Conservation (phyloP, 2,888 invertebrate species). For the Diogma glabrata region DNA sequence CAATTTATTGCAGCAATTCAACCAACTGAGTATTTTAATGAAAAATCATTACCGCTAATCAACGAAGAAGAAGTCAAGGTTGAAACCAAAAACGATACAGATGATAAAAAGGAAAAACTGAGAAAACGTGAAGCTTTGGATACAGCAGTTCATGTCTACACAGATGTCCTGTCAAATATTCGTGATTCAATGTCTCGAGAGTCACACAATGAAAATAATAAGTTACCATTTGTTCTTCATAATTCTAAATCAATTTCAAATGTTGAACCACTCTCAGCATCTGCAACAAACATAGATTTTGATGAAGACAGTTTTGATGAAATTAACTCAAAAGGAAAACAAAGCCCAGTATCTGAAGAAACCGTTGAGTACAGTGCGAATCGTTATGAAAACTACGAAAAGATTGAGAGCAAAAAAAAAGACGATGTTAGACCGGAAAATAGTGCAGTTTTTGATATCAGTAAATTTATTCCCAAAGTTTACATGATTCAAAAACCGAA, state of each 20-base stretch:
- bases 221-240: too few species aligned
- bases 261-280: background rate
- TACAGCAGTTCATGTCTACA: background rate
- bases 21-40: too few species aligned
- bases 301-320: background rate
- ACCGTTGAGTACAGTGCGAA: background rate
- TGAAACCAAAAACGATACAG: too few species aligned
- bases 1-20: too few species aligned
- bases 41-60: too few species aligned
- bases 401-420: background rate
- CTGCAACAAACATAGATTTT: background rate
- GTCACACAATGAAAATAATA: too few species aligned
- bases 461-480: background rate
- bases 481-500: slow-evolving; percentile 2
- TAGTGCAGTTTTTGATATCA: background rate
- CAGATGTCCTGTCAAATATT: background rate
- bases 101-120: too few species aligned
- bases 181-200: too few species aligned
- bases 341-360: background rate
- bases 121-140: too few species aligned
- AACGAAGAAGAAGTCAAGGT: too few species aligned
- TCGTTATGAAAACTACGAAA: background rate
- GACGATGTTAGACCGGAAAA: background rate
- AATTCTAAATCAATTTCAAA: too few species aligned
- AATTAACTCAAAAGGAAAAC: background rate